Percentiles rank a stretch among this genome's conserved stretches.
These are phyloP conservation scores for Acipenser ruthenus DNA, from an alignment of 2,797 vertebrate species.

Conservation along the genomic window DNA sequence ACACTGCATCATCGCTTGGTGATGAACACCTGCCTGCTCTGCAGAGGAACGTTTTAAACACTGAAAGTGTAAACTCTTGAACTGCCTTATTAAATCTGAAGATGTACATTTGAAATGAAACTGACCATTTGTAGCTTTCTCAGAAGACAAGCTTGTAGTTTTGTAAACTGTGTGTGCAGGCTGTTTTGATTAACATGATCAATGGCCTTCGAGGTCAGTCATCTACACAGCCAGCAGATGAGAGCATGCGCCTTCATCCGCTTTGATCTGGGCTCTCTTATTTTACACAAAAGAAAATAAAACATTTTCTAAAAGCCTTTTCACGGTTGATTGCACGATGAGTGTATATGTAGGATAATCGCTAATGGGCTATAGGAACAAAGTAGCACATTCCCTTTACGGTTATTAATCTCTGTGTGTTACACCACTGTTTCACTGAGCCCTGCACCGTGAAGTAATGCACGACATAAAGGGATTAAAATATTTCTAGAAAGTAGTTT, in stretches of 20 bases:
- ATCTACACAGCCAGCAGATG: slow-evolving; percentile 12
- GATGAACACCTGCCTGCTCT: too few relatives aligned
- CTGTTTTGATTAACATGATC: slow-evolving; percentile 21
- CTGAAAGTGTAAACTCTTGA: not conserved
- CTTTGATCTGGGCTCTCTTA: slow-evolving; percentile 15
- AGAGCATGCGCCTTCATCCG: slow-evolving; percentile 9
- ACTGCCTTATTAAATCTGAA: not conserved
- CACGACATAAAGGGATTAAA: slow-evolving; percentile 45
- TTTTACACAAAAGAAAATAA: slow-evolving; percentile 18
- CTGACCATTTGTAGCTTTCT: slow-evolving; percentile 4
- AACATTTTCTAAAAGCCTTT: slow-evolving; percentile 17
- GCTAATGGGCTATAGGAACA: slow-evolving; percentile 26
- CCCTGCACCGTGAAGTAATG: slow-evolving; percentile 40
- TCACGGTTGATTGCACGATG: slow-evolving; percentile 30
- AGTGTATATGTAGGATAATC: slow-evolving; percentile 22
- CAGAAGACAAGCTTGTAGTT: slow-evolving; percentile 2
- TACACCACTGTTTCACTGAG: slow-evolving; percentile 23
- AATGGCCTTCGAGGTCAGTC: slow-evolving; percentile 10
- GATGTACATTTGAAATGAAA: not conserved
- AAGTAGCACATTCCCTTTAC: slow-evolving; percentile 19
- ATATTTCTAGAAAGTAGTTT: slow-evolving; percentile 51
- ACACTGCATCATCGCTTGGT: too few relatives aligned
- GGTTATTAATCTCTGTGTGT: slow-evolving; percentile 36
- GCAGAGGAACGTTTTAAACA: not conserved
- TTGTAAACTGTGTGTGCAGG: slow-evolving; percentile 13